phyloP scores from a whole-genome alignment of 2,888 invertebrate genomes.

The Noctua fimbriata region DNA sequence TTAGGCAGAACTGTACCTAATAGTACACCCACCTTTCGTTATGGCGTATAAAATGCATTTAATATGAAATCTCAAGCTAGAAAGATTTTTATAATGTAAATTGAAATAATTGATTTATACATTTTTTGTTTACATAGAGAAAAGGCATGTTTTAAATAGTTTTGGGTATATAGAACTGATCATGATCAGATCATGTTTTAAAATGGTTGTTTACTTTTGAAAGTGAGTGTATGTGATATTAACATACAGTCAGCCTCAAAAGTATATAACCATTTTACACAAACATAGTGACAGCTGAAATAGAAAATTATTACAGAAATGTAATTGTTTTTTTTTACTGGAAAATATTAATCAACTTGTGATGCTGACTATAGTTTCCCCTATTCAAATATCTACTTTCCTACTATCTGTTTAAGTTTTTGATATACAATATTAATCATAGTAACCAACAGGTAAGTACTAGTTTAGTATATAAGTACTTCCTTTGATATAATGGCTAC shows the following conservation, averaged over 20 bases:
- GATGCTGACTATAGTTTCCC: not conserved
- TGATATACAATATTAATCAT: conserved; percentile 4
- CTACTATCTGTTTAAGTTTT: not conserved
- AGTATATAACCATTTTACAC: not conserved
- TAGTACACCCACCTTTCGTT: not conserved
- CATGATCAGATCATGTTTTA: no score
- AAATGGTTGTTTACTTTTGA: not conserved
- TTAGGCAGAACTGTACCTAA: not conserved
- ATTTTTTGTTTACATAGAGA: no score
- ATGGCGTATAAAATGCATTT: no score
- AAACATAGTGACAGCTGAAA: not conserved
- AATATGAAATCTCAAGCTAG: no score
- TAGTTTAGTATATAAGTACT: not conserved
- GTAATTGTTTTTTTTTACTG: not conserved
- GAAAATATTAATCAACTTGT: not conserved
- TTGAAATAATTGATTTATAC: no score
- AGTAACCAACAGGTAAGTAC: not conserved
- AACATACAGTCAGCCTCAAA: not conserved
- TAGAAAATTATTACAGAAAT: not conserved
- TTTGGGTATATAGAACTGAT: not conserved
- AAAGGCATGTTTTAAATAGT: not conserved
- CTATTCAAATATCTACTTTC: not conserved
- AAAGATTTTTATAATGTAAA: no score
- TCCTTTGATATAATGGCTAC: not conserved
- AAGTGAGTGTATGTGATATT: not conserved